Evolutionary conservation across 2,888 invertebrate species (phyloP).

Genomic region (Chaitophorus viminalis): DNA sequence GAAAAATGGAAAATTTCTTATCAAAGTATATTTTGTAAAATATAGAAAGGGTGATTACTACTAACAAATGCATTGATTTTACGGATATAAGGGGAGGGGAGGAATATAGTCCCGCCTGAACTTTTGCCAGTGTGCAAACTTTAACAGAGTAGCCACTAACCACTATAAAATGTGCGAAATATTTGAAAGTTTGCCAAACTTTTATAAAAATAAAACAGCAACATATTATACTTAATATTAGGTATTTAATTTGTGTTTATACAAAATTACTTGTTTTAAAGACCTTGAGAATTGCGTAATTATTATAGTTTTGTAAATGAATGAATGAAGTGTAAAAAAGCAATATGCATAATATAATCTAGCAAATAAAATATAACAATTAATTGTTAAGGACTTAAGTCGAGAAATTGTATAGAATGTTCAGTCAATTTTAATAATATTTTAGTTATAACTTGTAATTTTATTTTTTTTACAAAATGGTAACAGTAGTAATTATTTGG

Average conservation of each 20-base stretch:
- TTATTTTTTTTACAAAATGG: too few species aligned
- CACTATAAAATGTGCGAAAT: slow-evolving; percentile 49
- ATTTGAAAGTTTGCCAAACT: slow-evolving; percentile 38
- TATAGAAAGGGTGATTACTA: slow-evolving; percentile 40
- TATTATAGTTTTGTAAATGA: neutral
- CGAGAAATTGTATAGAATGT: too few species aligned
- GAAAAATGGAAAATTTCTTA: slow-evolving; percentile 43
- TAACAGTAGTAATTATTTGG: neutral
- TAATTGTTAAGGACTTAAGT: too few species aligned
- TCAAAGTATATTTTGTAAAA: slow-evolving; percentile 35
- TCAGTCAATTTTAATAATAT: too few species aligned
- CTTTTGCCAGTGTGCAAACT: slow-evolving; percentile 58
- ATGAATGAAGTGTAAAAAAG: too few species aligned
- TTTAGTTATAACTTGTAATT: too few species aligned
- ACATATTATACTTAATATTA: neutral
- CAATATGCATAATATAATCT: too few species aligned
- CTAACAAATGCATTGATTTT: slow-evolving; percentile 55
- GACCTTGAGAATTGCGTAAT: neutral
- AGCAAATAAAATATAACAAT: too few species aligned
- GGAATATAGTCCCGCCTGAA: slow-evolving; percentile 35
- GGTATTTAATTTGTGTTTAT: neutral
- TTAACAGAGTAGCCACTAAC: slow-evolving; percentile 61
- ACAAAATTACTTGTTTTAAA: neutral
- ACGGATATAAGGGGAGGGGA: neutral
- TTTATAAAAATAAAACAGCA: slow-evolving; percentile 37